Evolutionary conservation across 2,113 vertebrate species (phyloP).

Genomic region (Mohoua ochrocephala): DNA sequence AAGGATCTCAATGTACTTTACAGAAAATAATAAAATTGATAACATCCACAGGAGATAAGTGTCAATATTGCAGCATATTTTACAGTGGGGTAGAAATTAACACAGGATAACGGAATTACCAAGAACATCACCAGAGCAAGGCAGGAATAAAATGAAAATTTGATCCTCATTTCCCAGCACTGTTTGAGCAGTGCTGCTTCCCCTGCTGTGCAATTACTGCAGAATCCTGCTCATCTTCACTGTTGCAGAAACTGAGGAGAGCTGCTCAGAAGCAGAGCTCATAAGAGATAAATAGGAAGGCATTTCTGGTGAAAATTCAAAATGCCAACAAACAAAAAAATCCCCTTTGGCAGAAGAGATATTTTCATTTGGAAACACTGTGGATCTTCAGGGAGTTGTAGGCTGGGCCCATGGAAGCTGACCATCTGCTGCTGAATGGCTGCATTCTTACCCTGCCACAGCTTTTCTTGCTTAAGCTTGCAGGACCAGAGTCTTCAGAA

Average conservation of each 20-base stretch:
- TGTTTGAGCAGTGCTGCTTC: background rate
- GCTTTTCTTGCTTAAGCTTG: background rate
- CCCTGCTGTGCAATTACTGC: background rate
- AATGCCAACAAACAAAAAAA: conserved; percentile 1
- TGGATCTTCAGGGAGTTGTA: background rate
- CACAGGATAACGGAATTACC: background rate
- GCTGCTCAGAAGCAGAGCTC: background rate
- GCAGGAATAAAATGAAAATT: background rate
- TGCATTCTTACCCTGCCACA: background rate
- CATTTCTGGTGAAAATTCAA: conserved; percentile 16
- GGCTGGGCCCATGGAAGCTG: background rate
- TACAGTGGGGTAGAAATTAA: background rate
- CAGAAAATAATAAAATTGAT: background rate
- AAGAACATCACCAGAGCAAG: background rate
- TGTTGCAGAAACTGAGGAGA: background rate
- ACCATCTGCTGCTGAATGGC: background rate
- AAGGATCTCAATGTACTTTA: background rate
- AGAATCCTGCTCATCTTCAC: background rate
- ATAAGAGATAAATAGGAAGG: background rate
- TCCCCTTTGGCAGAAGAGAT: background rate
- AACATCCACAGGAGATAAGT: background rate
- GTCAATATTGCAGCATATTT: background rate
- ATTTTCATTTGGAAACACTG: background rate
- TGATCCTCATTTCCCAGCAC: background rate
- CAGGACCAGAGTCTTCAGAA: background rate